Evolutionary conservation across 2,113 vertebrate species (phyloP), one percentile per base, ranked within the genome.

Genomic region (Uria aalge): DNA sequence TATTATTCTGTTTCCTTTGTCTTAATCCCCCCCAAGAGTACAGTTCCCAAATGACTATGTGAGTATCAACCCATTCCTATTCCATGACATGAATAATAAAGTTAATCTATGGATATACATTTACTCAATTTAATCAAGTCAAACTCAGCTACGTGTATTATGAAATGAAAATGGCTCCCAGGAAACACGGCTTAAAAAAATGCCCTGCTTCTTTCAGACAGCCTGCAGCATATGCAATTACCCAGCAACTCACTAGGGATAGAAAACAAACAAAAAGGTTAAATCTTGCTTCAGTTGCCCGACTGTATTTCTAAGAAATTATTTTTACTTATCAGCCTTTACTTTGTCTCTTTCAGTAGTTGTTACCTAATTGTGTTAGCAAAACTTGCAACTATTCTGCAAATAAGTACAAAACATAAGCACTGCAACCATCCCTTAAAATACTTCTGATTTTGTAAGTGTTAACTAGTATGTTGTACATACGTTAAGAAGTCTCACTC

Each of bases 261-360:
- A 84, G 27, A 86, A 97, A 77, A 92, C 64, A 86, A 86, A 88
- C 30, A 90, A 93, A 76, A 92, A 88, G 52, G 57, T 88, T 92
- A 91, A 68, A 69, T 91, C 52, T 87, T 93, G 36, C 17, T 94
- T 90, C 74, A 63, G 47, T 68, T 80, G 30, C 59, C 45, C 57
- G 11, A 64, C 36, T 72, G 26, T 55, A 45, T 81, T 94, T 27
- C 8, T 55, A 77, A 88, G 15, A 92, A 95, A 80, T 73, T 77
- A 66, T 90, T 85, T 85, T 94, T 73, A 78, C 19, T 67, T 91
- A 64, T 14, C 38, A 93, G 52, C 40, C 32, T 94, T 80, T 67
- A 63, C 34, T 92, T 79, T 71, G 32, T 45, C n/a, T 90, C 63
- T 83, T 82, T 79, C 63, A 1, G 2, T 74, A 93, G 50, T 22